phyloP scores from a whole-genome alignment of 2,113 vertebrate species.

The Tenrec ecaudatus region DNA sequence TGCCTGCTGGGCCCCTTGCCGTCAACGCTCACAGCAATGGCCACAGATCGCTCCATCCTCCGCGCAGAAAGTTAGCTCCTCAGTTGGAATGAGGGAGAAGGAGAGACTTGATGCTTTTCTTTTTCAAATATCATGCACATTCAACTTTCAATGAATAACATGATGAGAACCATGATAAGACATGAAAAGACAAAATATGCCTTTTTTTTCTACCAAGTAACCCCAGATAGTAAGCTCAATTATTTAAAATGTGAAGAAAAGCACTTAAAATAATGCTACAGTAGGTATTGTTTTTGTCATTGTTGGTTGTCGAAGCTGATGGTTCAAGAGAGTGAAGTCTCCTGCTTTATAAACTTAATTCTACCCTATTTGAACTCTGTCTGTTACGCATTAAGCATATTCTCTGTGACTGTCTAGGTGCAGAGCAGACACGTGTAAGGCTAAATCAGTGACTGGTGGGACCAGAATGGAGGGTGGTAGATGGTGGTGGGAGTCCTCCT shows the following conservation, averaged over 20 bases:
- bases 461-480: not conserved
- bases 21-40: not conserved
- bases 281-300: not conserved
- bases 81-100: not conserved
- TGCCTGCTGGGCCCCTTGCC: not conserved
- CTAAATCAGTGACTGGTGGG: not conserved
- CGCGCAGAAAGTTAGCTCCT: not conserved
- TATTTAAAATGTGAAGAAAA: conserved; percentile 40
- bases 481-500: not conserved
- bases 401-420: not conserved
- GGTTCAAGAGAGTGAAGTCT: not conserved
- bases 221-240: not conserved
- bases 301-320: not conserved
- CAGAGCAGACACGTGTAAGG: not conserved
- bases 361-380: not conserved
- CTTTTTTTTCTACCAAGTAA: conserved; percentile 9
- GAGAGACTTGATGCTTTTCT: not conserved
- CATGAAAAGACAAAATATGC: not conserved
- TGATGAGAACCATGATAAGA: conserved; percentile 20
- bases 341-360: conserved; percentile 18
- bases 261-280: conserved; percentile 14
- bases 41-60: accelerated
- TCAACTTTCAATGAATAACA: not conserved
- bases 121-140: not conserved
- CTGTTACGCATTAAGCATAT: not conserved